Base-by-base conservation (phyloP, 92 coral and sea anemone species). In the Pocillopora meandrina region DNA sequence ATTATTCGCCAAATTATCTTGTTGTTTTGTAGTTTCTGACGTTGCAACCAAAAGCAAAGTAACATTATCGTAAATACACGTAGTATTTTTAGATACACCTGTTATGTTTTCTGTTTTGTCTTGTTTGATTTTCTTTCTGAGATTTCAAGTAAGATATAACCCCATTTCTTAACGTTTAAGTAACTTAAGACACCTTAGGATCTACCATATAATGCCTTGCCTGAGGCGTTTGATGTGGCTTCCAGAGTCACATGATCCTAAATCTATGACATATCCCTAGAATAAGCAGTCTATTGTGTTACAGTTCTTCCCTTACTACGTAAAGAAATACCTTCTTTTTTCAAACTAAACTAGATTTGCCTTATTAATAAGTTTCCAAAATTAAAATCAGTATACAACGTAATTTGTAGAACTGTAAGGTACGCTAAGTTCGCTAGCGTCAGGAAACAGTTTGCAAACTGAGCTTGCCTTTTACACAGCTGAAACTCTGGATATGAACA, bases 181-280 rank as follows among this genome's bases (percentile, higher is more conserved):
- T 26, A 70, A 81, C 21, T 33, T 70, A 31, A 65, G 74, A 81
- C 42, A n/a, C 31, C n/a, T 69, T 21, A 61, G 78, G 70, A 23
- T 78, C n/a, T 72, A 82, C 73, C 26, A 36, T 26, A 56, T 74
- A 21, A 21, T 21, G 92, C 92, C 92, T 89, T 84, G 75, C 92
- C 90, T 36, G 92, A 89, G 92, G 92, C 92, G 35, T 73, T 62
- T 9, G 17, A 47, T 79, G 75, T 80, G 72, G 79, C 92, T 89
- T 59, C 92, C 92, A 86, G 92, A 89, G 92, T 71, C 82, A 83
- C 86, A 71, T 8, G 0, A 60, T 63, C 73, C 82, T 68, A 64
- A 60, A 78, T 20, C 33, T 18, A 47, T 36, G 65, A 49, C 23
- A 21, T 58, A 58, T 61, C 67, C 80, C 68, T 59, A 16, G 23